These are phyloP conservation scores for Ophion ellenae DNA, from an alignment of 2,888 invertebrate species.

Conservation along the genomic window DNA sequence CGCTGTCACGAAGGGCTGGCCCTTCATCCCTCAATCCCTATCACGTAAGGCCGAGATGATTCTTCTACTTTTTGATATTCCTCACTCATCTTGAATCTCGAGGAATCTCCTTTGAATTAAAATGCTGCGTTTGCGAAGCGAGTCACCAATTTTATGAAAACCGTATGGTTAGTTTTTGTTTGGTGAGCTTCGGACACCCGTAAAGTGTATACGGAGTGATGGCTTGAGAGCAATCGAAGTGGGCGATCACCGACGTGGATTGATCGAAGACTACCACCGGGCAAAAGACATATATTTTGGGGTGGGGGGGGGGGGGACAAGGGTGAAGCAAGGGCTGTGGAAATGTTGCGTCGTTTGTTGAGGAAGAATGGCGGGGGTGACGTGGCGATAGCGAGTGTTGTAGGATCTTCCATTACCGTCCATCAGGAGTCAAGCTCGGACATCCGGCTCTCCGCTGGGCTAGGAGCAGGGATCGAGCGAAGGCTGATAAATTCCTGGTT, in stretches of 20 bases:
- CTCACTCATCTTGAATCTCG: not conserved
- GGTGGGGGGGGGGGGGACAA: not conserved
- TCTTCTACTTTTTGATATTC: too few species aligned
- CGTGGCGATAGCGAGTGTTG: conserved; percentile 30
- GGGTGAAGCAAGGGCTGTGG: conserved; percentile 17
- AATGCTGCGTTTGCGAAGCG: not conserved
- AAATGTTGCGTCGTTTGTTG: conserved; percentile 18
- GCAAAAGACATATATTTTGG: not conserved
- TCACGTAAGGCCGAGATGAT: conserved; percentile 50
- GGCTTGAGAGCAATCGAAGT: conserved; percentile 7
- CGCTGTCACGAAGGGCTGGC: too few species aligned
- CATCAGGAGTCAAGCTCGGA: conserved; percentile 52
- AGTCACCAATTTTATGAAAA: not conserved
- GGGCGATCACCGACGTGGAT: conserved; percentile 14
- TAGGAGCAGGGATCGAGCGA: conserved; percentile 1
- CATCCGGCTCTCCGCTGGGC: conserved; percentile 36
- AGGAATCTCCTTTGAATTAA: not conserved
- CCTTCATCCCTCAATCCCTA: conserved; percentile 16
- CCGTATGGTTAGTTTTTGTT: not conserved
- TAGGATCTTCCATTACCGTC: conserved; percentile 57
- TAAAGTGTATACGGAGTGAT: not conserved
- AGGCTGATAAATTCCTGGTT: conserved; percentile 48
- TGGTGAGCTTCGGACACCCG: not conserved
- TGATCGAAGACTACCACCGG: too few species aligned
- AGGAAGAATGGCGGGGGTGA: conserved; percentile 1